These are phyloP conservation scores for Dasypolia templi DNA, from an alignment of 2,888 invertebrate genomes.

Conservation along the genomic window DNA sequence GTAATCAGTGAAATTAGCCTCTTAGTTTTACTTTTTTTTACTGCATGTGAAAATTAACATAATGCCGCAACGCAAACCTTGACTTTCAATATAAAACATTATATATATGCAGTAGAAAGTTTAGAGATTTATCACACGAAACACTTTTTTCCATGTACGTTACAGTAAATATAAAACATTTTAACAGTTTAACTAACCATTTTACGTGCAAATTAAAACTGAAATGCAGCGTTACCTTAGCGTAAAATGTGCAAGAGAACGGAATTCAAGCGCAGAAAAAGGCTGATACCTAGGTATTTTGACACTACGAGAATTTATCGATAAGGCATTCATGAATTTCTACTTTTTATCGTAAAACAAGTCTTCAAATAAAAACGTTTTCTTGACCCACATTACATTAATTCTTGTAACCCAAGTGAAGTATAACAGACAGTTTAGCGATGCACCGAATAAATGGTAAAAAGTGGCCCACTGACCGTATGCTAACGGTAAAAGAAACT, in stretches of 20 bases:
- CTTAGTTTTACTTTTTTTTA: constrained; percentile 39
- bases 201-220: constrained; percentile 37
- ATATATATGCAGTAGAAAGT: constrained; percentile 44
- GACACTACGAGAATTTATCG: not conserved
- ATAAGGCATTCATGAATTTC: constrained; percentile 21
- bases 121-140: constrained; percentile 49
- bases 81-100: constrained; percentile 30
- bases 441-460: constrained; percentile 83
- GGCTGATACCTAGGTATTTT: constrained; percentile 16
- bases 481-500: constrained; percentile 81
- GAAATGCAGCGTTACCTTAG: constrained; percentile 28
- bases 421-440: constrained; percentile 78
- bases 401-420: constrained; percentile 62
- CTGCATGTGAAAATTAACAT: constrained; percentile 23
- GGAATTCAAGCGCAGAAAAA: not conserved
- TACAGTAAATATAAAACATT: constrained; percentile 43
- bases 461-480: constrained; percentile 86
- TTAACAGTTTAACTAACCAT: not conserved
- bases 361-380: constrained; percentile 61
- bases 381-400: constrained; percentile 57
- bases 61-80: constrained; percentile 46
- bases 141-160: constrained; percentile 19
- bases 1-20: constrained; percentile 39
- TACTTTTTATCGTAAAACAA: constrained; percentile 54
- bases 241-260: constrained; percentile 4